phyloP scores from a whole-genome alignment of 2,113 vertebrate genomes.

The Amazona vittata region DNA sequence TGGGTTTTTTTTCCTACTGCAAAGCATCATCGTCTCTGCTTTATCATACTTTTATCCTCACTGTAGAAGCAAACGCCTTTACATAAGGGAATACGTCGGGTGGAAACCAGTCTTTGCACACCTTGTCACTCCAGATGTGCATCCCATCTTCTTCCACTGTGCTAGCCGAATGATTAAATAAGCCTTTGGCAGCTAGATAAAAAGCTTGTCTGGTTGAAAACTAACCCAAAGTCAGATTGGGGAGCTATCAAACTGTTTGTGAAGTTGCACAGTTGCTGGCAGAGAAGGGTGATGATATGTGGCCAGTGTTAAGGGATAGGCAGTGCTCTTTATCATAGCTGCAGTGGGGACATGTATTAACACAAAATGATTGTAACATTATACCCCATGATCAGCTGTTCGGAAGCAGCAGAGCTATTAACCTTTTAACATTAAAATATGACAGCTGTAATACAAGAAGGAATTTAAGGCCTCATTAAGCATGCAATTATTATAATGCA shows the following conservation, averaged over 20 bases:
- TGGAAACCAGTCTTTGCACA: neutral
- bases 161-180: neutral
- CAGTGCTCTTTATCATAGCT: neutral
- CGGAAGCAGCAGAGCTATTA: neutral
- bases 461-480: neutral
- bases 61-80: neutral
- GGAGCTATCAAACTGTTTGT: neutral
- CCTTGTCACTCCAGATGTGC: neutral
- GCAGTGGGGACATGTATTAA: neutral
- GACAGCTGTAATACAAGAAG: neutral
- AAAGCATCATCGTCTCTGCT: neutral
- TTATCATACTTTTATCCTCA: neutral
- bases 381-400: neutral
- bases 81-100: accelerated
- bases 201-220: neutral
- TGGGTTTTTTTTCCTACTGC: neutral
- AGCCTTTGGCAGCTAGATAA: neutral
- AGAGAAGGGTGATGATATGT: neutral
- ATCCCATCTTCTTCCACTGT: neutral
- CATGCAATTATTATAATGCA: neutral
- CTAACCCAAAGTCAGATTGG: neutral
- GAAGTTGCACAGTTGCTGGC: neutral
- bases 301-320: neutral
- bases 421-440: neutral
- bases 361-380: neutral